Conservation (phyloP, 1,140 invertebrate genomes). For the Drosophila lacteicornis region DNA sequence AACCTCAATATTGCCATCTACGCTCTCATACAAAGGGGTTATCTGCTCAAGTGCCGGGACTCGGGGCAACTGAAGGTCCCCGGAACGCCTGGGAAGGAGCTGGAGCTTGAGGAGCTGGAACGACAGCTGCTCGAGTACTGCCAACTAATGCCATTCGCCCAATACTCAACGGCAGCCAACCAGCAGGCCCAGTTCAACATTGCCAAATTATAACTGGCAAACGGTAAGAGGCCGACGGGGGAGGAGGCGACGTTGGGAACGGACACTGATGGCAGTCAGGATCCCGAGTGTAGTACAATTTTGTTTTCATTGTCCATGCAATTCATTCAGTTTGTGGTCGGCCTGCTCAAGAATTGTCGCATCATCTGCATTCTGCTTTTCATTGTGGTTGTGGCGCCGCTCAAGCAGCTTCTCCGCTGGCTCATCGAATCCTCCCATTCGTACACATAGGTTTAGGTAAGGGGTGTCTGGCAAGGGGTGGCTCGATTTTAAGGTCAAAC, state of each 20-base stretch:
- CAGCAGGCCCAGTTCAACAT: constrained; percentile 72
- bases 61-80: constrained; percentile 61
- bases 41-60: constrained; percentile 59
- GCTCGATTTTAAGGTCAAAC: not conserved
- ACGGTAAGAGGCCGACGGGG: constrained; percentile 58
- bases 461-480: constrained; percentile 5
- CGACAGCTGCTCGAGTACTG: constrained; percentile 69
- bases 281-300: constrained; percentile 61
- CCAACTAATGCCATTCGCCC: constrained; percentile 77
- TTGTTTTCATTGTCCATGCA: constrained; percentile 51
- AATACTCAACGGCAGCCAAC: constrained; percentile 73
- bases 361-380: constrained; percentile 72
- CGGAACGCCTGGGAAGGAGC: constrained; percentile 48
- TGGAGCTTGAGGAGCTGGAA: constrained; percentile 67
- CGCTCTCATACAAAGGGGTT: constrained; percentile 71
- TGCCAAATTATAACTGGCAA: constrained; percentile 83
- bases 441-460: constrained; percentile 31
- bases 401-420: constrained; percentile 68
- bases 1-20: constrained; percentile 83
- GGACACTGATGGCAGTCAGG: constrained; percentile 12
- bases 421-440: constrained; percentile 49
- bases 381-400: constrained; percentile 59
- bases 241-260: not conserved
- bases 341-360: constrained; percentile 75
- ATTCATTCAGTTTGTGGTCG: constrained; percentile 66